Base-by-base conservation (phyloP, 2,888 invertebrate species). In the Cataglyphis livida region DNA sequence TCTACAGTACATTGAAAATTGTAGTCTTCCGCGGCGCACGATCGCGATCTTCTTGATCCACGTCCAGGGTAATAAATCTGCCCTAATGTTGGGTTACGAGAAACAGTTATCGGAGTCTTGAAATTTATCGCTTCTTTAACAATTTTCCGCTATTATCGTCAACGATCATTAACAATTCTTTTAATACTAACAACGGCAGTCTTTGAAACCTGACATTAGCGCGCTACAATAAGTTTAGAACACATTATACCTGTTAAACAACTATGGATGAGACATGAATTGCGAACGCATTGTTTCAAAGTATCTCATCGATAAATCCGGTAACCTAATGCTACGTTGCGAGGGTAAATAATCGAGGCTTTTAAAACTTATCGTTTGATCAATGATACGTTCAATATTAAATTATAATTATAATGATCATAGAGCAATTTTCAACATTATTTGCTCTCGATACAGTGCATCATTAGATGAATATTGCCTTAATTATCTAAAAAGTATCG, bases 31-130 rank as follows among this genome's bases (percentile, higher is more conserved):
- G 81, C 62, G 59, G 71, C 59, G 84, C 62, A 68, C 54, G 81
- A 82, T 78, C 76, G 82, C 66, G 76, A 87, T 82, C 78, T 48
- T 79, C 83, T 76, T 70, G 85, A 85, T 82, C 62, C 76, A 81
- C 82, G 87, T 87, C 87, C 84, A 82, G 83, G 82, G 83, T 87
- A 86, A 88, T 88, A 88, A 88, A 88, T 88, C 86, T 84, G 81
- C 83, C 76, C 62, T 88, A 86, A 88, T 88, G 83, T 79, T 75
- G 54, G 83, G 79, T 82, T 81, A 32, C 71, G 75, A 87, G 88
- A 84, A 88, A 88, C 88, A 88, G 88, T 88, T 88, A 88, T 88
- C 86, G 83, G 83, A 81, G 61, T 81, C 71, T 82, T 74, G 82
- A 83, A 86, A 88, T 85, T 81, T 83, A 86, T 76, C 83, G 85